Evolutionary conservation across 2,888 invertebrate genomes (phyloP).

Genomic region (Anoplius nigerrimus): DNA sequence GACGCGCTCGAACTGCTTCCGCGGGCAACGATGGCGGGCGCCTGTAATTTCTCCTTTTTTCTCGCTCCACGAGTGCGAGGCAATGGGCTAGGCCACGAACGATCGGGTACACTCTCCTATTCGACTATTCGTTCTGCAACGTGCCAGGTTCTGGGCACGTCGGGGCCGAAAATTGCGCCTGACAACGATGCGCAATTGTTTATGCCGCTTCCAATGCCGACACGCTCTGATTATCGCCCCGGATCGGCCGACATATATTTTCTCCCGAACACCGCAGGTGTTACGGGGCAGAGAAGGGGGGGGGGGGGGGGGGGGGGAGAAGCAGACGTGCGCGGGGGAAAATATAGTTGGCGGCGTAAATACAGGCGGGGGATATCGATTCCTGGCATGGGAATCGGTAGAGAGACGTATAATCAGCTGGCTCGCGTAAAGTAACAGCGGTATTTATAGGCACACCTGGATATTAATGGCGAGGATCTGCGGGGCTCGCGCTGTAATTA

Average conservation of each 20-base stretch:
- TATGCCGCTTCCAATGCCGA: constrained; percentile 55
- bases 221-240: constrained; percentile 60
- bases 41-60: too few relatives aligned
- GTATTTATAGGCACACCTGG: constrained; percentile 6
- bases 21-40: too few relatives aligned
- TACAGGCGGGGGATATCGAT: constrained; percentile 24
- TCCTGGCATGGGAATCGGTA: constrained; percentile 26
- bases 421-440: constrained; percentile 32
- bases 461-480: constrained; percentile 29
- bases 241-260: constrained; percentile 36
- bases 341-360: constrained; percentile 6
- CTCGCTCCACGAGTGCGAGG: too few relatives aligned
- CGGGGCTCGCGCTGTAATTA: too few relatives aligned
- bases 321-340: constrained; percentile 5
- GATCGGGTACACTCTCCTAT: too few relatives aligned
- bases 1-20: too few relatives aligned
- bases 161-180: constrained; percentile 6
- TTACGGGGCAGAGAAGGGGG: neutral
- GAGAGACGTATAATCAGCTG: constrained; percentile 42
- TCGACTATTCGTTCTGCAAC: too few relatives aligned
- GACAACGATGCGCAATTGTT: constrained; percentile 27
- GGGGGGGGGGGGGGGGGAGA: neutral
- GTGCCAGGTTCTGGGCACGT: too few relatives aligned
- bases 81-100: too few relatives aligned
- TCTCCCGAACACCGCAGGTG: constrained; percentile 31